Base-by-base conservation (phyloP, 2,797 vertebrate species). In the Miichthys miiuy region DNA sequence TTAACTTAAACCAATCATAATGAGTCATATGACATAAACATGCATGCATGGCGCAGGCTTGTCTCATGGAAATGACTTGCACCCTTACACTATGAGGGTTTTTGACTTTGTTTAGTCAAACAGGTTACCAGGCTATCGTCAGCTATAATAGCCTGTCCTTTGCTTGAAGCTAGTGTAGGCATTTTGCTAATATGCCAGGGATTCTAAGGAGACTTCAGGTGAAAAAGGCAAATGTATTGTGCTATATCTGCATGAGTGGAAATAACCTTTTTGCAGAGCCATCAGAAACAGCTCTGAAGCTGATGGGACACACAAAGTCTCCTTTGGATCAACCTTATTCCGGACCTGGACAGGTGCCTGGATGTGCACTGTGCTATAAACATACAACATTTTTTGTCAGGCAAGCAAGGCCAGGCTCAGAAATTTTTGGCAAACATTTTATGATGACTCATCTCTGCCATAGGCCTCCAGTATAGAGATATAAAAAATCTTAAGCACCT, bases 71-170 rank as follows among this genome's bases (percentile, higher is more conserved):
- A 82, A 87, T 81, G 10, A 66, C 64, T 48, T 73, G 54, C 18
- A 14, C 70, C 54, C 13, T 55, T 18, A 65, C 27, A 41, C 46
- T 12, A 9, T 44, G 16, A 77, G 54, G 42, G 66, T 65, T 70
- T 72, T 71, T 84, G 63, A 82, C 78, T 87, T 81, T 85, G 81
- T 86, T 85, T 84, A 72, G 77, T 55, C 63, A 50, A 65, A 82
- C 50, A 58, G 41, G 80, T 72, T 86, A 48, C 51, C 2, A 68
- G 72, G 48, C 46, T 74, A 67, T 86, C 61, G 11, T 62, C 63
- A 64, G 57, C 71, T 79, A 1, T 86, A 81, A 82, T 52, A 90
- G 57, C 63, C 38, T 70, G 46, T 64, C 52, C 51, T 80, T 77
- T 85, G 69, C 71, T 62, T 77, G 61, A 62, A 87, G 77, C 75